Conservation (phyloP, 2,113 vertebrate genomes). For the Sciurus niger region DNA sequence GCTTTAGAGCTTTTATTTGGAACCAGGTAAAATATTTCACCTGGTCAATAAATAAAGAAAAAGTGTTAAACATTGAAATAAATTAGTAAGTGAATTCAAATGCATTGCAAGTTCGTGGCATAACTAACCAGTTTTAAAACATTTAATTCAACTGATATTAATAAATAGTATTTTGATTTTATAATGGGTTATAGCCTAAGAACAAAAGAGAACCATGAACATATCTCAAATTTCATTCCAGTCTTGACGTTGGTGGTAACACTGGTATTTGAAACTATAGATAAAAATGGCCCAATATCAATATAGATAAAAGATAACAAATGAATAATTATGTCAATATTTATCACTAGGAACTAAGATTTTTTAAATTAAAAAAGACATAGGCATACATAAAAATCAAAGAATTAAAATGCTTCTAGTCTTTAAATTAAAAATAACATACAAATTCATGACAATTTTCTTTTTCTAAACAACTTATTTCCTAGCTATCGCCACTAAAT, state of each 20-base stretch:
- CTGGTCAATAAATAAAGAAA: background rate
- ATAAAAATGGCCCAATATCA: background rate
- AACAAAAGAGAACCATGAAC: background rate
- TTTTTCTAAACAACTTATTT: background rate
- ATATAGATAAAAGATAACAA: background rate
- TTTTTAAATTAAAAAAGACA: background rate
- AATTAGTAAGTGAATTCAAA: background rate
- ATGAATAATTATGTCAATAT: background rate
- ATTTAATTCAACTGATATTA: background rate
- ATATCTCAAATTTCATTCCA: background rate
- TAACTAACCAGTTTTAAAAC: background rate
- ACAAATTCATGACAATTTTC: background rate
- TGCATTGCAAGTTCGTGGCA: background rate
- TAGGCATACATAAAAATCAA: background rate
- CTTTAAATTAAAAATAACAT: constrained; percentile 16
- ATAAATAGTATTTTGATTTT: background rate
- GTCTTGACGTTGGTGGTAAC: background rate
- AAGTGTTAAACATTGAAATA: background rate
- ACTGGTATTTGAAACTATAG: background rate
- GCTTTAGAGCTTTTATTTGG: background rate
- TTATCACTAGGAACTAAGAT: constrained; percentile 3
- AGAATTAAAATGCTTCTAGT: background rate
- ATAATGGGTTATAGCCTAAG: background rate
- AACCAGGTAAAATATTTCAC: background rate
- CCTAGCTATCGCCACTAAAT: background rate